These are phyloP conservation scores for Hippocampus abdominalis DNA, from an alignment of 2,113 vertebrate genomes.

Conservation along the genomic window DNA sequence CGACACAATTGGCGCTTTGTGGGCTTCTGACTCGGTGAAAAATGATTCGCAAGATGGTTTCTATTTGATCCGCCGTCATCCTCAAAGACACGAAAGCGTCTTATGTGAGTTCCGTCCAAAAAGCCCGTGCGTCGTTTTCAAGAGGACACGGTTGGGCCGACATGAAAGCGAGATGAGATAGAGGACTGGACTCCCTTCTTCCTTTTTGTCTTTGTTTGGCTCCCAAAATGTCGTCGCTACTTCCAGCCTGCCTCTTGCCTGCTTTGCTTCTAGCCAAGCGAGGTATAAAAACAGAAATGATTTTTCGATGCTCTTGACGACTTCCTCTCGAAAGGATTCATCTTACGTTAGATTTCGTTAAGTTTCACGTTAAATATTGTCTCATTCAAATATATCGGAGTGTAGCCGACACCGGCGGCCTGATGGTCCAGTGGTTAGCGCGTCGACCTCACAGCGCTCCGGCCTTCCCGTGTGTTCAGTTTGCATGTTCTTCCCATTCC, in stretches of 20 bases:
- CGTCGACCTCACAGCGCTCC: too few relatives aligned
- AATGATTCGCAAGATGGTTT: conserved; percentile 7
- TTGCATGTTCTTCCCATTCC: too few relatives aligned
- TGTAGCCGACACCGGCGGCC: too few relatives aligned
- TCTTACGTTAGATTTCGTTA: too few relatives aligned
- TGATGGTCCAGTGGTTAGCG: too few relatives aligned
- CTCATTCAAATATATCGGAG: too few relatives aligned
- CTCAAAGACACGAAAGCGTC: neutral
- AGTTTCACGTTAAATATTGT: too few relatives aligned
- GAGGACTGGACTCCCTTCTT: neutral
- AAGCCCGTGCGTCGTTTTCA: neutral
- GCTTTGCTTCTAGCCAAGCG: conserved; percentile 16
- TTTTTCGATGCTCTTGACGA: neutral
- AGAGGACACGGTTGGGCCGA: neutral
- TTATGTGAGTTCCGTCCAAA: conserved; percentile 8
- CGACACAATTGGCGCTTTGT: conserved; percentile 55
- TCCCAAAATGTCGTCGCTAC: neutral
- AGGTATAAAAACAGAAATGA: conserved; percentile 2
- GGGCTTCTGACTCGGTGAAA: conserved; percentile 38
- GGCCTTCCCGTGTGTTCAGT: too few relatives aligned
- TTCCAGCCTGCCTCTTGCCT: conserved; percentile 15
- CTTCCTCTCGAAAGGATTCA: neutral
- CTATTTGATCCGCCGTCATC: neutral
- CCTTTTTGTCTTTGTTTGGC: too few relatives aligned
- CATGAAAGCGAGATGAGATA: conserved; percentile 2